Base-by-base conservation (phyloP, 1,140 invertebrate genomes). In the Nasonia giraulti region DNA sequence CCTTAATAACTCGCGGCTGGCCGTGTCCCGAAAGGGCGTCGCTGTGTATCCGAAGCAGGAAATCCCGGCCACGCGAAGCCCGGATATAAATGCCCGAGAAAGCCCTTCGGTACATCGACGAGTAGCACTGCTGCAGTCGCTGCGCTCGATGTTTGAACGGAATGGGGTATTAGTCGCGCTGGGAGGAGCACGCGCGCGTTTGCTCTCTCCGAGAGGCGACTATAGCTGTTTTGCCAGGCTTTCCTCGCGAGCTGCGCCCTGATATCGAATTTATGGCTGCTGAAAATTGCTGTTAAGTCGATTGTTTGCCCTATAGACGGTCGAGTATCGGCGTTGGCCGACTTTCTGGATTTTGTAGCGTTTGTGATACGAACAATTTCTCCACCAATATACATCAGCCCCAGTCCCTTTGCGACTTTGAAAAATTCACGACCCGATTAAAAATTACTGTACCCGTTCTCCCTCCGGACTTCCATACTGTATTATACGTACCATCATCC, bases 401-500 rank as follows among this genome's bases (percentile, higher is more conserved):
- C 50, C 6, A 62, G 7, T n/a, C 55, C 55, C 55, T 0, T 62
- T 20, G 55, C 55, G 55, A 6, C 20, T 17, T 1, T 62, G 7
- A 62, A 62, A 62, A 62, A 62, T 62, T 62, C 55, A 62, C 20
- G 55, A 2, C 20, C 55, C 5, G 0, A 62, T 62, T 62, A 8
- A 62, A 62, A 62, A 62, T 62, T 62, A 2, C 27, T 27, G 2
- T 27, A 27, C 55, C 55, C 10, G 17, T 62, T 7, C 55, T 62
- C 55, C 55, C 55, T 20, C 5, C 20, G 55, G 55, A 62, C 55
- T 7, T n/a, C 55, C 20, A 20, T 62, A 17, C 20, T 62, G 79
- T 79, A 71, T 12, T 37, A 50, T 83, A 88, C 91, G 93, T 87
- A 95, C 95, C 93, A 95, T 95, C 88, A 95, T 95, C 37, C 94